phyloP scores from a whole-genome alignment of 2,113 vertebrate species.

The Rattus rattus region DNA sequence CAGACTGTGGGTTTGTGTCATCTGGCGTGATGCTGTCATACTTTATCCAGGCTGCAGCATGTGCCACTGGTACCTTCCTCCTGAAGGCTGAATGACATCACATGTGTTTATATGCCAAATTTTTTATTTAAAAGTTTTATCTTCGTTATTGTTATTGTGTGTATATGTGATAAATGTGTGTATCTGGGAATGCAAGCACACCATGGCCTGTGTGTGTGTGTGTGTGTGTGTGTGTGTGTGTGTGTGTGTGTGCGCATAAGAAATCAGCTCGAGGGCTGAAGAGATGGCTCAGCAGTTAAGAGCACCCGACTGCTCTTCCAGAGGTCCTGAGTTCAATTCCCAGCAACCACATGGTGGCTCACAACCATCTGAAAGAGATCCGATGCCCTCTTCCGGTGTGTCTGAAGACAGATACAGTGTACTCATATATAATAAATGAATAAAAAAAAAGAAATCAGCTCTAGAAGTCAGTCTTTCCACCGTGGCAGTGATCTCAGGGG shows the following conservation, averaged over 20 bases:
- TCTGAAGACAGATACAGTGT: too few species aligned
- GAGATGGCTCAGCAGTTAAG: too few species aligned
- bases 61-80: background rate
- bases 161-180: background rate
- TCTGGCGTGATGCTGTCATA: background rate
- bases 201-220: background rate
- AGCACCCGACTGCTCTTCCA: too few species aligned
- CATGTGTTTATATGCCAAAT: background rate
- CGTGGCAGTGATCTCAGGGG: background rate
- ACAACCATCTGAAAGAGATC: too few species aligned
- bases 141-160: background rate
- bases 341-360: too few species aligned
- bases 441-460: background rate
- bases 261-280: background rate
- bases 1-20: background rate
- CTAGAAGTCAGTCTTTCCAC: background rate
- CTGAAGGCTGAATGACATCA: background rate
- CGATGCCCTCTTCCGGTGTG: too few species aligned
- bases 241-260: background rate
- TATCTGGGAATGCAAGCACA: background rate
- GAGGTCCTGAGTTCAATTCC: too few species aligned
- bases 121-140: background rate
- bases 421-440: too few species aligned
- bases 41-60: background rate
- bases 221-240: background rate